Evolutionary conservation across 64 coral and sea anemone species (phyloP).

Genomic region (Stichodactyla helianthus): DNA sequence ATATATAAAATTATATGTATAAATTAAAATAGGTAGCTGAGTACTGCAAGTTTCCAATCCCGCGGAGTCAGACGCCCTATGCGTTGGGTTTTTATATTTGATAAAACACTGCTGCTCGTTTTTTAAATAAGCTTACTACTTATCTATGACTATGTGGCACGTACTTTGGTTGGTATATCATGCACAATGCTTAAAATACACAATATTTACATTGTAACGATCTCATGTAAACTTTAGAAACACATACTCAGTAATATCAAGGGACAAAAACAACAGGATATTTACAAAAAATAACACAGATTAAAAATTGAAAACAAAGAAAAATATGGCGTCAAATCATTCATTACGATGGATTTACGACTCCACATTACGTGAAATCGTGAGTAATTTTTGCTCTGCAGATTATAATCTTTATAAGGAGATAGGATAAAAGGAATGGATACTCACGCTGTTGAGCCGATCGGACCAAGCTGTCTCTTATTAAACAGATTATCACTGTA

Average conservation of each 20-base stretch:
- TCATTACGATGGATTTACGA: not conserved
- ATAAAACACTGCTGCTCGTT: too few species aligned
- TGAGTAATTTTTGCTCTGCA: not conserved
- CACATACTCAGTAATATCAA: not conserved
- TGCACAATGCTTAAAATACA: not conserved
- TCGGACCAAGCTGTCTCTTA: conserved; percentile 80
- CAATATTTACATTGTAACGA: not conserved
- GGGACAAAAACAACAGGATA: too few species aligned
- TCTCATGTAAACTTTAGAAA: not conserved
- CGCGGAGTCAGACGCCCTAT: too few species aligned
- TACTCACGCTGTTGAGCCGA: conserved; percentile 79
- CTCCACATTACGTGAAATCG: not conserved
- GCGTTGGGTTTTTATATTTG: too few species aligned
- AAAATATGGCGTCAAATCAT: not conserved
- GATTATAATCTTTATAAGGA: not conserved
- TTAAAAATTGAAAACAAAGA: not conserved
- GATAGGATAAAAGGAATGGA: not conserved
- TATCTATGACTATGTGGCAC: too few species aligned
- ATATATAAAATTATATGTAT: too few species aligned
- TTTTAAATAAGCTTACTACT: too few species aligned
- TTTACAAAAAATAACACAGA: not conserved
- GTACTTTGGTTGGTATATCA: too few species aligned
- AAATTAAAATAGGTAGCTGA: too few species aligned
- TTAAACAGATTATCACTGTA: conserved; percentile 87
- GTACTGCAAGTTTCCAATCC: too few species aligned